Percentiles rank a stretch among this genome's conserved stretches.
phyloP scores from a whole-genome alignment of 2,113 vertebrate genomes.

The Cettia cetti region DNA sequence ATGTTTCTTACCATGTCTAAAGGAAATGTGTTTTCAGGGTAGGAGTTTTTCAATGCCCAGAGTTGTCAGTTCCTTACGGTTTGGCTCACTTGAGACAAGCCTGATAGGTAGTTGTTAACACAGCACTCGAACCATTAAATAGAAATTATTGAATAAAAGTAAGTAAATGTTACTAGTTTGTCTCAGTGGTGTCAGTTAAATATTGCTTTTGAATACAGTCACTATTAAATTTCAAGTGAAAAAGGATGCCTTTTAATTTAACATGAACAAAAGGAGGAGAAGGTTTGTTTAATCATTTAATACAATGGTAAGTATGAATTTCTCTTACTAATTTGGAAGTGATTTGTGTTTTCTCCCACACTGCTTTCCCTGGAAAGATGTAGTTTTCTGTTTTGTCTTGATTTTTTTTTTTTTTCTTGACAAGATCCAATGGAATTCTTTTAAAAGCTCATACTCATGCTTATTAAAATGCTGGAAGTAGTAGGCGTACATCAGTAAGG shows the following conservation, averaged over 20 bases:
- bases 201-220: neutral
- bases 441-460: neutral
- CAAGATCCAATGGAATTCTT: neutral
- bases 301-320: constrained; percentile 20
- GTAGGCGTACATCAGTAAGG: neutral
- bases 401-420: neutral
- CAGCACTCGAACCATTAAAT: neutral
- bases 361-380: neutral
- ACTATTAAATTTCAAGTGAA: neutral
- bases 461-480: neutral
- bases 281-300: neutral
- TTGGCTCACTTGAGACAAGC: neutral
- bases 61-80: neutral
- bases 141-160: neutral
- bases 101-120: neutral
- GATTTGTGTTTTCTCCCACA: neutral
- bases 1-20: neutral
- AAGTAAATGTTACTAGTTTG: neutral
- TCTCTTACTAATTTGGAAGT: neutral
- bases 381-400: neutral
- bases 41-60: neutral
- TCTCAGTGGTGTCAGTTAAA: neutral
- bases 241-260: neutral
- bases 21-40: neutral
- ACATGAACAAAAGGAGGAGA: neutral